phyloP scores from a whole-genome alignment of 2,888 invertebrate species.

The Lochmaea crataegi region DNA sequence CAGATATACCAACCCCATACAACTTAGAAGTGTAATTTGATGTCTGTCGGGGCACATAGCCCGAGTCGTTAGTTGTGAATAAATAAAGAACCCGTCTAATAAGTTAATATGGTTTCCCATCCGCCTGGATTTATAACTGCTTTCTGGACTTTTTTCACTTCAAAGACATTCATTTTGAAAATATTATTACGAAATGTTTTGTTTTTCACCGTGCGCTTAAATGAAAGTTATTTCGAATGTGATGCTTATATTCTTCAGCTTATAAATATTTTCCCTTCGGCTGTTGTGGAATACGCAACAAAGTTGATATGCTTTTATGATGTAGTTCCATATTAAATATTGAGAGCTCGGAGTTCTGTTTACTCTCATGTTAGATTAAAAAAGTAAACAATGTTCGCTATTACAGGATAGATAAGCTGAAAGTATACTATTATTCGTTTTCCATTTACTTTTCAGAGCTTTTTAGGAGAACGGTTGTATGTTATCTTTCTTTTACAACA shows the following conservation, averaged over 20 bases:
- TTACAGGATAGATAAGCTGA: conserved; percentile 17
- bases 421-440: conserved; percentile 22
- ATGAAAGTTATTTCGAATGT: conserved; percentile 3
- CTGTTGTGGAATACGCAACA: background rate
- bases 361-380: conserved; percentile 16
- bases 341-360: conserved; percentile 4
- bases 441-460: conserved; percentile 15
- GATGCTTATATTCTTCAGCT: background rate
- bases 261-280: background rate
- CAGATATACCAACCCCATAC: no score
- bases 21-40: no score
- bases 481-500: conserved; percentile 21
- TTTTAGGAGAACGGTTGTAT: conserved; percentile 12
- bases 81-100: no score
- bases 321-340: conserved; percentile 9
- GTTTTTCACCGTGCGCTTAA: background rate
- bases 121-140: no score
- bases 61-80: no score
- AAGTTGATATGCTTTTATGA: conserved; percentile 8
- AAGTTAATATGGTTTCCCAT: no score
- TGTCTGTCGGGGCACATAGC: no score
- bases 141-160: no score
- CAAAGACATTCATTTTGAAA: background rate
- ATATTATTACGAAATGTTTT: background rate
- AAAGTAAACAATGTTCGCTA: conserved; percentile 23